Base-by-base conservation (phyloP, 2,797 vertebrate genomes). In the Clarias laeviceps region DNA sequence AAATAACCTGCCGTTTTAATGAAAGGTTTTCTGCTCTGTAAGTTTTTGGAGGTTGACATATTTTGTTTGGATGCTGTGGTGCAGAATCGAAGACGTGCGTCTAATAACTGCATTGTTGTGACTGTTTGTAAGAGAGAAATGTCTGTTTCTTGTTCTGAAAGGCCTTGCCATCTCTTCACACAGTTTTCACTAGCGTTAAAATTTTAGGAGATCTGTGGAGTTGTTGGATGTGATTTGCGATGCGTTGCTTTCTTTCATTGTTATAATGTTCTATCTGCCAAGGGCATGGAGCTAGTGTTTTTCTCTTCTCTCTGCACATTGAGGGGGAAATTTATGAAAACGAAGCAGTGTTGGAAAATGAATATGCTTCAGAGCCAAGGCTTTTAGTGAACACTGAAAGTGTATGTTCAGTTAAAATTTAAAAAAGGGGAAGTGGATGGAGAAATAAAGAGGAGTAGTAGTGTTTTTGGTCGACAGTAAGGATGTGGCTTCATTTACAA, bases 201-300 rank as follows among this genome's bases (percentile, higher is more conserved):
- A 57, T 76, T 40, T 59, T 40, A 15, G 20, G 20, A 69, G 29
- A 78, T 73, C 50, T 20, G 29, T 29, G 24, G 14, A 59, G 17
- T n/a, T 66, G 40, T 24, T 32, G 62, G 77, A 50, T 34, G 66
- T 85, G 85, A 69, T 65, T 64, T 40, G 32, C 62, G 76, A 22
- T 29, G 40, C 29, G 3, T 15, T 59, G 40, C 14, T 40, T 22
- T 45, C 45, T 22, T 82, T 62, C 59, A 34, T 34, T 18, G 5
- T 29, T 57, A 27, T 32, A 50, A 29, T 85, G 77, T 61, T 64
- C 9, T 40, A 27, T 56, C 66, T 70, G 79, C 82, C 77, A 84
- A 69, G 79, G 54, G 61, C 69, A 64, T 76, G 61, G 79, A 59
- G 69, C 80, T 56, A 68, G 29, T n/a, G 72, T 82, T 82, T 64